These are phyloP conservation scores for Cardiocondyla obscurior DNA, from an alignment of 1,140 invertebrate genomes.

Conservation along the genomic window DNA sequence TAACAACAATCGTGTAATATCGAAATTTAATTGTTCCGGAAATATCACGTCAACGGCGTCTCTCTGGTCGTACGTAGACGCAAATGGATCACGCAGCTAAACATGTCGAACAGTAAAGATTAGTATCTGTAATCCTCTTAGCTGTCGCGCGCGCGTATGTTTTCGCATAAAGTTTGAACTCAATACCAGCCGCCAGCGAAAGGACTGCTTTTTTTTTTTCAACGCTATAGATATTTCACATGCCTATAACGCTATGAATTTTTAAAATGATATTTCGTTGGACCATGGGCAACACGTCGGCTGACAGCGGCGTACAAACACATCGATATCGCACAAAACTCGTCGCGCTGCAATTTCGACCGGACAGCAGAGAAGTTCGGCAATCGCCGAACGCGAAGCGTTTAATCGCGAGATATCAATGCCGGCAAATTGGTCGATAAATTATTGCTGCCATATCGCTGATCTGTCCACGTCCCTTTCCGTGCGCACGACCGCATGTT, in stretches of 20 bases:
- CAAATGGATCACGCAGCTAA: slow-evolving; percentile 8
- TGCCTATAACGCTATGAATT: slow-evolving; percentile 45
- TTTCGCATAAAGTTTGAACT: slow-evolving; percentile 36
- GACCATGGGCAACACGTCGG: slow-evolving; percentile 15
- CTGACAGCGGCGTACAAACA: slow-evolving; percentile 52
- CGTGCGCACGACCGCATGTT: neutral
- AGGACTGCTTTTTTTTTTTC: slow-evolving; percentile 27
- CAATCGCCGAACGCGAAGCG: slow-evolving; percentile 55
- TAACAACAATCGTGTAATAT: slow-evolving; percentile 1
- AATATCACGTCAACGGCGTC: neutral
- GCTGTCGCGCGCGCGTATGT: neutral
- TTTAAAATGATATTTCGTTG: slow-evolving; percentile 39
- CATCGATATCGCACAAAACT: slow-evolving; percentile 60
- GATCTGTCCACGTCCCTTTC: slow-evolving; percentile 23
- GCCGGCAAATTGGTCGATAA: slow-evolving; percentile 55
- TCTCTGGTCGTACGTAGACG: neutral
- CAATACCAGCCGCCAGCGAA: neutral
- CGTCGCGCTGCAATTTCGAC: slow-evolving; percentile 56
- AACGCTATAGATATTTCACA: slow-evolving; percentile 26
- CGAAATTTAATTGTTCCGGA: slow-evolving; percentile 20
- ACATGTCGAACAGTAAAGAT: slow-evolving; percentile 30
- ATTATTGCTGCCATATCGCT: slow-evolving; percentile 58
- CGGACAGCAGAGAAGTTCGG: slow-evolving; percentile 33
- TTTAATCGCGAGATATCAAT: slow-evolving; percentile 64
- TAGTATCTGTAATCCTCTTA: slow-evolving; percentile 45